These are phyloP conservation scores for Synanthedon vespiformis DNA, from an alignment of 2,888 invertebrate species.

Conservation along the genomic window DNA sequence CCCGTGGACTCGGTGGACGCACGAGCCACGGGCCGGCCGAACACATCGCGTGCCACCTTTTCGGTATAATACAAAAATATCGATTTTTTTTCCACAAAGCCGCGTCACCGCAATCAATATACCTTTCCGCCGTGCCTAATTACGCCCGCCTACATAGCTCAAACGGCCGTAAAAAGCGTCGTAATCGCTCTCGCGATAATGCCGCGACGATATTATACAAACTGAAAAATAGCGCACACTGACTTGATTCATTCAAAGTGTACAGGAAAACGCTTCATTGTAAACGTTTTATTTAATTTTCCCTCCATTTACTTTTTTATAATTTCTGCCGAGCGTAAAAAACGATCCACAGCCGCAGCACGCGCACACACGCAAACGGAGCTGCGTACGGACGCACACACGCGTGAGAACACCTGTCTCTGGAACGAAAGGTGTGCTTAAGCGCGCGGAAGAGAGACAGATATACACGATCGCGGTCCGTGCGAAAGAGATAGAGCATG, in stretches of 20 bases:
- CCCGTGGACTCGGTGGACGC: conserved; percentile 30
- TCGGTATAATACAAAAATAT: conserved; percentile 56
- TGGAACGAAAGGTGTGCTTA: conserved; percentile 67
- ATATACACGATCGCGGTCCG: conserved; percentile 28
- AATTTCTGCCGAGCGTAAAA: conserved; percentile 68
- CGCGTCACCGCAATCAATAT: conserved; percentile 70
- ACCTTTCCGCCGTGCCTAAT: conserved; percentile 68
- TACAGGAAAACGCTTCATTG: conserved; percentile 69
- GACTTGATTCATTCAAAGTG: conserved; percentile 60
- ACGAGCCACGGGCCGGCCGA: conserved; percentile 42
- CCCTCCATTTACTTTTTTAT: conserved; percentile 70
- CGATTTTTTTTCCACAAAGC: conserved; percentile 66
- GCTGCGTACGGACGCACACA: conserved; percentile 60
- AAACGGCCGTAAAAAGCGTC: conserved; percentile 58
- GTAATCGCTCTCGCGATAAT: conserved; percentile 36
- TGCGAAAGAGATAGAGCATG: conserved; percentile 44
- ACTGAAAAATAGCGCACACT: conserved; percentile 59
- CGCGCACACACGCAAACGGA: conserved; percentile 43
- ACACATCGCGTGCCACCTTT: conserved; percentile 66
- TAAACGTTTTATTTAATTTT: conserved; percentile 71
- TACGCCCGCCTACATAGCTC: conserved; percentile 65
- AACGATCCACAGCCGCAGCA: conserved; percentile 69
- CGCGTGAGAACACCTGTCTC: conserved; percentile 64
- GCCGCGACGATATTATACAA: conserved; percentile 37
- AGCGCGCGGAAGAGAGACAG: conserved; percentile 42